phyloP scores from a whole-genome alignment of 2,797 vertebrate genomes.

The Channa striata region DNA sequence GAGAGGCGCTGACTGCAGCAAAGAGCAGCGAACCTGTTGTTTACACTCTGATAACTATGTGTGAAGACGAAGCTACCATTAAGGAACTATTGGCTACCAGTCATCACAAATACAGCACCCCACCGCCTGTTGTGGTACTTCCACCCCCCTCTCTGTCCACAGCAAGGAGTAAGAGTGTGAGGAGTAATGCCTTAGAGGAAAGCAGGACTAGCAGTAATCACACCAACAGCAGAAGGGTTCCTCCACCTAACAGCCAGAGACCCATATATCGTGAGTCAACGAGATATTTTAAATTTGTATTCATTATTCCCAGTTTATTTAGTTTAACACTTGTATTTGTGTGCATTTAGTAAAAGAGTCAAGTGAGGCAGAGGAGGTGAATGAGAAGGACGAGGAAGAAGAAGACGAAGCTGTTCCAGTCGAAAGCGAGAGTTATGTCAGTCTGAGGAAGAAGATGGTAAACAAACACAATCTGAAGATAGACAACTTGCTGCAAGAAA shows the following conservation, averaged over 20 bases:
- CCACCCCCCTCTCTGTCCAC: slow-evolving; percentile 37
- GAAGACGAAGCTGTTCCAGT: slow-evolving; percentile 84
- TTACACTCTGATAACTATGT: slow-evolving; percentile 90
- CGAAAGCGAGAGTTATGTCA: slow-evolving; percentile 92
- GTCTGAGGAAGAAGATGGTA: slow-evolving; percentile 90
- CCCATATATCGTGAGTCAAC: slow-evolving; percentile 66
- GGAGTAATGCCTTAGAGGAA: slow-evolving; percentile 59
- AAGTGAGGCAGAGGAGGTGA: slow-evolving; percentile 73
- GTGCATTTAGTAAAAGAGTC: slow-evolving; percentile 55
- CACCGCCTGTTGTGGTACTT: slow-evolving; percentile 75
- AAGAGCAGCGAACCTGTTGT: slow-evolving; percentile 89
- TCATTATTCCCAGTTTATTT: neutral
- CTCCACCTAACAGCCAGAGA: slow-evolving; percentile 46
- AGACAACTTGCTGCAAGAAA: slow-evolving; percentile 87
- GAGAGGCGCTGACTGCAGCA: slow-evolving; percentile 88
- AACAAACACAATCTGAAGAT: slow-evolving; percentile 83
- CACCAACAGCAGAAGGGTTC: slow-evolving; percentile 47
- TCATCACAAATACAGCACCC: slow-evolving; percentile 92
- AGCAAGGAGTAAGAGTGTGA: slow-evolving; percentile 72
- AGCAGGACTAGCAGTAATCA: slow-evolving; percentile 44
- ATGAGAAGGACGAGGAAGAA: slow-evolving; percentile 79
- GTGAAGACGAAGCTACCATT: slow-evolving; percentile 90
- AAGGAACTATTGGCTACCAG: slow-evolving; percentile 83
- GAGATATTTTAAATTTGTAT: neutral
- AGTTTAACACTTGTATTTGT: neutral